phyloP scores from a whole-genome alignment of 2,113 vertebrate genomes.

The Pangasianodon gigas region DNA sequence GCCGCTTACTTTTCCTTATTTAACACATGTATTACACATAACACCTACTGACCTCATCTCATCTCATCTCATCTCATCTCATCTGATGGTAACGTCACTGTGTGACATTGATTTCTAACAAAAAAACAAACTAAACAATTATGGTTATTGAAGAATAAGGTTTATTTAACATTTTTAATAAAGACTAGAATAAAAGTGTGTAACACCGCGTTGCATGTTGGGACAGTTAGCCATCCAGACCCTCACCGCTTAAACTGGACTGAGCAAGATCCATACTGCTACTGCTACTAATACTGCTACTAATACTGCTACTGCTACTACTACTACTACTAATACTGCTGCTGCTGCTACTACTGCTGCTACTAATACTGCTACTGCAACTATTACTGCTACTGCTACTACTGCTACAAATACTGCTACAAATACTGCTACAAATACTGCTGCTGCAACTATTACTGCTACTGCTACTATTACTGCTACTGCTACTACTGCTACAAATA shows the following conservation, averaged over 20 bases:
- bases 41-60: not conserved
- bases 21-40: not conserved
- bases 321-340: not conserved
- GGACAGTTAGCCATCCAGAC: not conserved
- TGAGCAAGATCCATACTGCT: not conserved
- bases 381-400: too few species aligned
- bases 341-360: too few species aligned
- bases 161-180: not conserved
- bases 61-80: not conserved
- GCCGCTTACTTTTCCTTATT: not conserved
- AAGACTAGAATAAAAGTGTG: not conserved
- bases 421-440: too few species aligned
- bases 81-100: not conserved
- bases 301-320: not conserved
- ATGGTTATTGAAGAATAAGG: not conserved
- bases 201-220: not conserved
- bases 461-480: too few species aligned
- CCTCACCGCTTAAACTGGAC: not conserved
- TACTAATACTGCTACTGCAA: too few species aligned
- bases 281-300: not conserved
- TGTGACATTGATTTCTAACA: not conserved
- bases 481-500: too few species aligned
- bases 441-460: too few species aligned
- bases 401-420: too few species aligned
- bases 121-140: not conserved